Evolutionary conservation across 1,140 invertebrate species (phyloP).

Genomic region (Bombus confusus): DNA sequence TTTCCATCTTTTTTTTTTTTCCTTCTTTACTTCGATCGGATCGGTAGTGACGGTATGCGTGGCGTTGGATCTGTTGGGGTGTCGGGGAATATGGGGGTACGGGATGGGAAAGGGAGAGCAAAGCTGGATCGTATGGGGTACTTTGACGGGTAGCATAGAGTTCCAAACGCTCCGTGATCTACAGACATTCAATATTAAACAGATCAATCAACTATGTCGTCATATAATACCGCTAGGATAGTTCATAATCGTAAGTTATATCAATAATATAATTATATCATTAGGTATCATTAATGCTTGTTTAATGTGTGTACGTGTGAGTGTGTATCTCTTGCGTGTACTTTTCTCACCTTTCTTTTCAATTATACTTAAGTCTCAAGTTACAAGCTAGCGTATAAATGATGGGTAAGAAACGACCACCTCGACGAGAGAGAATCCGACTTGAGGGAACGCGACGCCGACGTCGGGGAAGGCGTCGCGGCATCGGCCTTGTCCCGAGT

Average conservation of each 20-base stretch:
- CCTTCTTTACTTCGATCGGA: neutral
- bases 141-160: slow-evolving; percentile 81
- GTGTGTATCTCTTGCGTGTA: slow-evolving; percentile 41
- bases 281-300: slow-evolving; percentile 80
- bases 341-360: neutral
- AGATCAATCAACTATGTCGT: slow-evolving; percentile 83
- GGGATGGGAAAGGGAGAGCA: slow-evolving; percentile 17
- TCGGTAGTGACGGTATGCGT: slow-evolving; percentile 36
- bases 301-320: slow-evolving; percentile 69
- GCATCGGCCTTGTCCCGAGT: slow-evolving; percentile 51
- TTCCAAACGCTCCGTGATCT: slow-evolving; percentile 83
- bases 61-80: slow-evolving; percentile 16
- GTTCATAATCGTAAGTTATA: slow-evolving; percentile 82
- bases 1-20: neutral
- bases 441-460: slow-evolving; percentile 33
- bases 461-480: slow-evolving; percentile 55
- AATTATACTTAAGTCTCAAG: slow-evolving; percentile 77
- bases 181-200: slow-evolving; percentile 83
- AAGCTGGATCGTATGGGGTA: slow-evolving; percentile 49
- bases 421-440: slow-evolving; percentile 65
- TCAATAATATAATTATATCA: slow-evolving; percentile 83
- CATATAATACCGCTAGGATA: slow-evolving; percentile 82
- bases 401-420: slow-evolving; percentile 82
- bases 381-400: slow-evolving; percentile 82
- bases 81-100: neutral